Percentiles rank a stretch among this genome's conserved stretches.
These are phyloP conservation scores for Drosophila pseudotakahashii DNA, from an alignment of 2,888 invertebrate species.

Conservation along the genomic window DNA sequence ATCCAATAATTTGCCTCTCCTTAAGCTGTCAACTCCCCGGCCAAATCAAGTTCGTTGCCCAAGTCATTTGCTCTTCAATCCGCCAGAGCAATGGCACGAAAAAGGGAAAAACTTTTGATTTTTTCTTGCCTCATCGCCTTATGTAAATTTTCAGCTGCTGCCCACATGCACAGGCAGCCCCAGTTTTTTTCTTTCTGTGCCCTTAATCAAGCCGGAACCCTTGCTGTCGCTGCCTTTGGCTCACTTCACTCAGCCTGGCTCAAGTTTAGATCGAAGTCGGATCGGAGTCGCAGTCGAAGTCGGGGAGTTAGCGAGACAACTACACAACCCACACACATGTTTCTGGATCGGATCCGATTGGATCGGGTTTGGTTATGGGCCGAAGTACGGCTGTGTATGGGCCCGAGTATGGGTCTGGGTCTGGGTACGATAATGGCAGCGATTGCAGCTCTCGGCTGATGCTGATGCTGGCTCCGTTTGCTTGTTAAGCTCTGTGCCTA, in stretches of 20 bases:
- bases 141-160: constrained; percentile 54
- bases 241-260: constrained; percentile 50
- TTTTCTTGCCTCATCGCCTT: constrained; percentile 43
- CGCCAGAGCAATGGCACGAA: constrained; percentile 18
- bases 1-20: constrained; percentile 28
- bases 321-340: constrained; percentile 68
- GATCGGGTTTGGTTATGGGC: constrained; percentile 35
- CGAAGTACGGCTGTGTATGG: constrained; percentile 4
- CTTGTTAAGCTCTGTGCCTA: constrained; percentile 74
- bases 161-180: constrained; percentile 65
- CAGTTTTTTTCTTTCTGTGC: constrained; percentile 63
- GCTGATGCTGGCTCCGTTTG: constrained; percentile 62
- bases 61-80: constrained; percentile 48
- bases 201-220: constrained; percentile 72
- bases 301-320: constrained; percentile 46
- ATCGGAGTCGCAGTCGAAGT: constrained; percentile 23
- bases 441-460: constrained; percentile 57
- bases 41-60: constrained; percentile 43
- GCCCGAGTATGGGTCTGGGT: constrained; percentile 34
- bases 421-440: constrained; percentile 67
- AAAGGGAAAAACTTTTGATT: constrained; percentile 46
- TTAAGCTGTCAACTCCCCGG: constrained; percentile 29
- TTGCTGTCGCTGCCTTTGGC: constrained; percentile 58
- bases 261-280: constrained; percentile 10
- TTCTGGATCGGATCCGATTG: constrained; percentile 41